Base-by-base conservation (phyloP, 92 coral and sea anemone genomes). In the Heliopora coerulea region DNA sequence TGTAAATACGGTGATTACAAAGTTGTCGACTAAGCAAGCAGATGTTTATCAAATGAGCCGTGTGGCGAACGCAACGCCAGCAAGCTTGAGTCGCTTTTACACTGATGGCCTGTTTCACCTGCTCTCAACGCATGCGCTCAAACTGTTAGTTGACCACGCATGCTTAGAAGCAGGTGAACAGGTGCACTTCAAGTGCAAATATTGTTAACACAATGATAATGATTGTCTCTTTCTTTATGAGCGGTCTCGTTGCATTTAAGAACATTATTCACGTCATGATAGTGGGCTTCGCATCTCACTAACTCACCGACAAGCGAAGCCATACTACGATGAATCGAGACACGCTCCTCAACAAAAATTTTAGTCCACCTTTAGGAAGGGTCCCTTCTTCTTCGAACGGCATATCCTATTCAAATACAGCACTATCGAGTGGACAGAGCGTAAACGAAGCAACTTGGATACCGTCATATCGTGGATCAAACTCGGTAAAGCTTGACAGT, bases 191-290 rank as follows among this genome's bases (percentile, higher is more conserved):
- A 95, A 89, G 96, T 89, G 96, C 96, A 89, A 95, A 90, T 90
- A 90, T 88, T 95, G 99, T 95, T 95, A 95, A 95, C 99, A 95
- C 98, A 95, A 95, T 95, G 99, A 85, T 88, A 95, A 87, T 91
- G 95, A 92, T 95, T 95, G 99, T 95, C 89, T 87, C 86, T 95
- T 95, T 95, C 99, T 95, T 90, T 91, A 91, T 92, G 99, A 87
- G 87, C 99, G 91, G 96, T 95, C 92, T 88, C 89, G 82, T 86
- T 95, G 99, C 99, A 95, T 95, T 95, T 95, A 95, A 90, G 88
- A 87, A 89, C 95, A 89, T 84, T 93, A 70, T 95, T 91, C 99
- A 90, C 99, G 99, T 88, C 99, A 95, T 95, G 99, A 83, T 82
- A 85, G 91, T 79, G 72, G 86, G 82, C 84, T 73, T 95, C 93